phyloP scores from a whole-genome alignment of 2,888 invertebrate genomes.

The Netelia virgata region DNA sequence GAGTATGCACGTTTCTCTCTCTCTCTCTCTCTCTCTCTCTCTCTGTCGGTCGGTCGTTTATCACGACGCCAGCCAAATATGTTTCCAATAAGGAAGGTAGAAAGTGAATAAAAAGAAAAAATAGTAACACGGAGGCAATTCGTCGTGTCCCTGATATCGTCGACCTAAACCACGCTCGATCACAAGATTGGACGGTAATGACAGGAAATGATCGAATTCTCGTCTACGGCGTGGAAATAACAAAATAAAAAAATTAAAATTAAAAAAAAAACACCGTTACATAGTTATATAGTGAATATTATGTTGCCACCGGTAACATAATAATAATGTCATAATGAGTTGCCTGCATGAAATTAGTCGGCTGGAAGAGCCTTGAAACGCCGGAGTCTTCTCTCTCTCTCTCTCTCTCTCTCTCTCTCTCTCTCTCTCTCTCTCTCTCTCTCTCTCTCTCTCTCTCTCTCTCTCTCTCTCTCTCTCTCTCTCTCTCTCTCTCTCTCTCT shows the following conservation, averaged over 20 bases:
- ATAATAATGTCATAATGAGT: conserved; percentile 33
- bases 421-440: too few relatives aligned
- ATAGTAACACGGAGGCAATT: background rate
- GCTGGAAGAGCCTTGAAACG: conserved; percentile 34
- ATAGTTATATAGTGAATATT: background rate
- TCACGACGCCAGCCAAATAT: conserved; percentile 34
- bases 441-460: conserved; percentile 39
- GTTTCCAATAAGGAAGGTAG: conserved; percentile 42
- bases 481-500: background rate
- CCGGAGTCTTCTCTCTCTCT: conserved; percentile 13
- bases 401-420: conserved; percentile 2
- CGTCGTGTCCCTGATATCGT: conserved; percentile 24
- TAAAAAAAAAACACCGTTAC: background rate
- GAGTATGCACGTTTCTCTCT: conserved; percentile 63
- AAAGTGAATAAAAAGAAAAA: background rate
- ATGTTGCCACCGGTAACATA: background rate
- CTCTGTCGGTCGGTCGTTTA: conserved; percentile 3
- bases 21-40: conserved; percentile 33
- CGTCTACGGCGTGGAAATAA: background rate
- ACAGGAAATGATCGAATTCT: conserved; percentile 16
- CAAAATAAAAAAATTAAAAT: background rate
- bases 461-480: conserved; percentile 36
- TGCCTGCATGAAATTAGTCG: conserved; percentile 27
- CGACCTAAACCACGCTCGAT: conserved; percentile 21
- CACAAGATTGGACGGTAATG: conserved; percentile 14